Evolutionary conservation across 2,797 vertebrate genomes (phyloP).

Genomic region (Chiropotes sagulatus): DNA sequence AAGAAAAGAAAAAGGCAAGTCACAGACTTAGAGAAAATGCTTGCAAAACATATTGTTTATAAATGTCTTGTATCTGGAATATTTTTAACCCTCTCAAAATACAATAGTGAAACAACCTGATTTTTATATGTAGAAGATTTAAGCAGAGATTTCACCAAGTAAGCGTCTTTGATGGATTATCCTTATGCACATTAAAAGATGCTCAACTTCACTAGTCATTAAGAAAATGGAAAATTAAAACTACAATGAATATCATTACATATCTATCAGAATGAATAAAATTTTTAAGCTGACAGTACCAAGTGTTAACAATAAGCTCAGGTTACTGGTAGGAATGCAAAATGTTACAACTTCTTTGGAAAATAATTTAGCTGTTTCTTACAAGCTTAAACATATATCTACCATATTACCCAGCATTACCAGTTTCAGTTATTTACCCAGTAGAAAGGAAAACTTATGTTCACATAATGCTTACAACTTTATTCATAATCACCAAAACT

Average conservation of each 20-base stretch:
- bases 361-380: background rate
- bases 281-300: background rate
- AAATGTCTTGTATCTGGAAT: background rate
- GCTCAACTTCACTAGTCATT: background rate
- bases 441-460: background rate
- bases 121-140: background rate
- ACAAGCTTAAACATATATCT: background rate
- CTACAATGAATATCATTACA: background rate
- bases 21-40: background rate
- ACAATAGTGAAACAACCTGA: background rate
- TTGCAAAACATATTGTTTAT: background rate
- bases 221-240: conserved; percentile 27
- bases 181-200: background rate
- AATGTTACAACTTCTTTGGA: background rate
- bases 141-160: background rate
- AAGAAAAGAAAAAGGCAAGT: background rate
- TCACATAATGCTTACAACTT: background rate
- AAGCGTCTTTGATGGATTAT: background rate
- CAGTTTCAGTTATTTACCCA: background rate
- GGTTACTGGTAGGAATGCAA: background rate
- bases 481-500: background rate
- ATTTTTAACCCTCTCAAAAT: conserved; percentile 15
- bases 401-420: background rate
- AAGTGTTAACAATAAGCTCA: background rate
- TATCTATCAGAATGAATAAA: background rate